These are phyloP conservation scores for Semnopithecus entellus DNA, from an alignment of 2,113 vertebrate genomes.

Conservation along the genomic window DNA sequence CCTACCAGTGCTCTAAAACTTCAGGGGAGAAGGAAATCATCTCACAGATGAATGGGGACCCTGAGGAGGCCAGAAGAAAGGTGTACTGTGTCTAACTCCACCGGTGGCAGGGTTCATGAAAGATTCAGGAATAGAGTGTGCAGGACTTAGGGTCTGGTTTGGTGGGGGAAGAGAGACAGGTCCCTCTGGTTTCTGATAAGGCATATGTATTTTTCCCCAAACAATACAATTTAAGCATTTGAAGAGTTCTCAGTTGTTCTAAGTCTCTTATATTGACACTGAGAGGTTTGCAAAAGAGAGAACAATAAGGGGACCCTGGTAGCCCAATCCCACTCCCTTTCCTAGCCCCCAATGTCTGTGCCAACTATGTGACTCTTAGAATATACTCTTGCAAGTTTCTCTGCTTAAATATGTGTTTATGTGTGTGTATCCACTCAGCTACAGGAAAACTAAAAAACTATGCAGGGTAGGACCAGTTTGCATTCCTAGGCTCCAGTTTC, in stretches of 20 bases:
- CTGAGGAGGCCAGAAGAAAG: not conserved
- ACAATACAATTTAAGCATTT: no score
- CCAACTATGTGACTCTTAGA: not conserved
- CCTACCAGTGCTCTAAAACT: not conserved
- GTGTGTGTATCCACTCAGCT: no score
- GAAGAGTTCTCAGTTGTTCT: not conserved
- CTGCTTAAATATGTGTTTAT: not conserved
- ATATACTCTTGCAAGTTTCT: accelerated
- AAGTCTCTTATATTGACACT: not conserved
- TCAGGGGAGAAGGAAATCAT: not conserved
- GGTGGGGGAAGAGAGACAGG: not conserved
- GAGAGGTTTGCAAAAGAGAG: not conserved
- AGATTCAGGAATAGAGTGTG: not conserved
- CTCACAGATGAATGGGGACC: not conserved
- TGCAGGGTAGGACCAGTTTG: not conserved
- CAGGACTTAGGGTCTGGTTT: not conserved
- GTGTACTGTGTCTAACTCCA: not conserved
- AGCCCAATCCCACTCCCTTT: no score
- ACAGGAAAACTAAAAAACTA: not conserved
- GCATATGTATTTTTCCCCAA: not conserved
- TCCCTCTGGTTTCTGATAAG: not conserved
- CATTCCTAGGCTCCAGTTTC: not conserved
- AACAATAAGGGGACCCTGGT: not conserved
- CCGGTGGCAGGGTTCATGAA: accelerated
- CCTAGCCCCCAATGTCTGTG: not conserved